phyloP scores from a whole-genome alignment of 2,888 invertebrate species.

The Tetranychus truncatus region DNA sequence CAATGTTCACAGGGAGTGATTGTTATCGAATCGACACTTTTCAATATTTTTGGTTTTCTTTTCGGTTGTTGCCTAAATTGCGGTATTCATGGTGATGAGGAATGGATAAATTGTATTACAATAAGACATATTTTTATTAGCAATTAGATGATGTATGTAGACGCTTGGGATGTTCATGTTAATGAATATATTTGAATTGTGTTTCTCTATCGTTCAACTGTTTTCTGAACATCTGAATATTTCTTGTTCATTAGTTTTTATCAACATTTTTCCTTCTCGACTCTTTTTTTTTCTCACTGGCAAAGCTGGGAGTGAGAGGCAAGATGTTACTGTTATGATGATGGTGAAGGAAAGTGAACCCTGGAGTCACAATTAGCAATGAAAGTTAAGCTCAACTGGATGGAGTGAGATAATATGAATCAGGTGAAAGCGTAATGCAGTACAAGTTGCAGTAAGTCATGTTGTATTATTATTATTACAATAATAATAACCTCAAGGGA shows the following conservation, averaged over 20 bases:
- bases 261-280: no score
- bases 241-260: no score
- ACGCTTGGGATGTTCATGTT: not conserved
- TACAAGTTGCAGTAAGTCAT: no score
- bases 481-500: no score
- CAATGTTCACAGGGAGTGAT: no score
- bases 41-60: no score
- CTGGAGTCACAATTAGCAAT: not conserved
- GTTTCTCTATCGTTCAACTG: not conserved
- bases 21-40: no score
- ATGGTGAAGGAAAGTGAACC: not conserved
- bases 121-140: not conserved
- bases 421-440: not conserved
- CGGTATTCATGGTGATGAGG: not conserved
- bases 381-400: not conserved
- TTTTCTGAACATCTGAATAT: no score
- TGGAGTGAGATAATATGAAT: not conserved
- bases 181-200: not conserved
- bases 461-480: no score
- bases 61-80: no score
- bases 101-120: not conserved
- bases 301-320: no score
- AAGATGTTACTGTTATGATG: not conserved
- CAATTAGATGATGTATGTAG: not conserved
- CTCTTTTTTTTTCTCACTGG: no score